A percentile compares a stretch with the other conserved stretches of the same genome.
Conservation (phyloP, 1,140 invertebrate genomes). For the Ooceraea biroi region DNA sequence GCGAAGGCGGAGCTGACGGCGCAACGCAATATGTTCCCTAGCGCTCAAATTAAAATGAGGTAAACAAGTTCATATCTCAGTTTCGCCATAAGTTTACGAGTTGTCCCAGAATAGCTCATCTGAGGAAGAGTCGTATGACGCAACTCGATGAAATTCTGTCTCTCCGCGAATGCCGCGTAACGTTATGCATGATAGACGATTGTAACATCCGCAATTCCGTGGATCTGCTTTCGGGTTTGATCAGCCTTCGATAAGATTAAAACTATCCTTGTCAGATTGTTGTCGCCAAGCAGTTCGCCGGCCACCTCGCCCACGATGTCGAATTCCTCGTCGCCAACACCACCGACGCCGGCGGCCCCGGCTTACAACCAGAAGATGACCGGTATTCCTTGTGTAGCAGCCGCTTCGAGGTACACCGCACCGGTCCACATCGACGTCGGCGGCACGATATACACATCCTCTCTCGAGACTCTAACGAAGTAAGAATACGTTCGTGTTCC, state of each 20-base stretch:
- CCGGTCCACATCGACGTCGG: conserved; percentile 99
- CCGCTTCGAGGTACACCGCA: conserved; percentile 95
- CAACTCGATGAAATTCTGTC: conserved; percentile 7
- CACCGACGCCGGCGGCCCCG: conserved; percentile 85
- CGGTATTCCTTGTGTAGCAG: conserved; percentile 96
- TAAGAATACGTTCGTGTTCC: conserved; percentile 86
- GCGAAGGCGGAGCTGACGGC: conserved; percentile 88
- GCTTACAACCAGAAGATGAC: conserved; percentile 90
- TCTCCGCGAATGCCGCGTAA: conserved; percentile 2
- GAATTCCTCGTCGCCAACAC: conserved; percentile 89
- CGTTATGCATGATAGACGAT: conserved; percentile 15
- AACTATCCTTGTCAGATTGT: conserved; percentile 86
- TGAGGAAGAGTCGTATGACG: conserved; percentile 20
- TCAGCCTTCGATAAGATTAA: conserved; percentile 47
- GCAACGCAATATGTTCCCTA: conserved; percentile 88
- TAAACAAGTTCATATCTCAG: conserved; percentile 77
- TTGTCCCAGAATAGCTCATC: not conserved
- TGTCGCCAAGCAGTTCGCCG: conserved; percentile 89
- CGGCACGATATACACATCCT: conserved; percentile 98
- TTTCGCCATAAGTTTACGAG: conserved; percentile 24
- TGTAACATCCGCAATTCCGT: conserved; percentile 2
- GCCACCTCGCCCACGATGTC: conserved; percentile 90
- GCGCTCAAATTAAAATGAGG: conserved; percentile 90
- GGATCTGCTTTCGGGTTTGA: not conserved
- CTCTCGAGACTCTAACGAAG: conserved; percentile 97